Percentiles rank a stretch among this genome's conserved stretches.
These are phyloP conservation scores for Bos indicus DNA, from an alignment of 2,113 vertebrate species.

Conservation along the genomic window DNA sequence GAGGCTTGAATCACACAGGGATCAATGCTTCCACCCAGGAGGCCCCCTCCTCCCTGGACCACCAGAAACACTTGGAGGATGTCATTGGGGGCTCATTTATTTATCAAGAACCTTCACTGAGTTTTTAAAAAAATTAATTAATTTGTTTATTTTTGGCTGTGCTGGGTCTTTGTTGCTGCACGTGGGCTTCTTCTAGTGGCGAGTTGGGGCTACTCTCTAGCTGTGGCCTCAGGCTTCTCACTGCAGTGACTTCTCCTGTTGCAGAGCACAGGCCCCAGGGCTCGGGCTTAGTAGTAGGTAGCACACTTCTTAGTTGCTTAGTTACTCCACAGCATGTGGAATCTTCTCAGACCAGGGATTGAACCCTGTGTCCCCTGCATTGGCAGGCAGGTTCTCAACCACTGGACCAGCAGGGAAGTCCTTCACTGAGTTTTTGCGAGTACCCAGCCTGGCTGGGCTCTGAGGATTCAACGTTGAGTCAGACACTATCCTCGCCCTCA, in stretches of 20 bases:
- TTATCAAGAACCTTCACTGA: background rate
- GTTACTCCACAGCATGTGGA: background rate
- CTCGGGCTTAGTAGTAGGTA: fast-evolving
- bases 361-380: background rate
- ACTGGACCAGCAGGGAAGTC: background rate
- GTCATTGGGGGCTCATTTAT: background rate
- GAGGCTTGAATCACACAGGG: background rate
- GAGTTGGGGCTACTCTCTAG: background rate
- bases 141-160: background rate
- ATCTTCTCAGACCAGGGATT: background rate
- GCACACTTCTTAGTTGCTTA: background rate
- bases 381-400: background rate
- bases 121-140: background rate
- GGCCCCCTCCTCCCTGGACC: background rate
- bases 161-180: background rate
- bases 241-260: background rate
- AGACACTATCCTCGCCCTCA: background rate
- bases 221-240: background rate
- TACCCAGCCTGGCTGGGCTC: background rate
- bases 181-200: fast-evolving
- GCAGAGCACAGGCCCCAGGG: background rate
- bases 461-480: background rate
- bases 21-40: background rate
- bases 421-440: background rate
- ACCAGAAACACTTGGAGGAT: background rate